phyloP scores from a whole-genome alignment of 2,888 invertebrate genomes.

The Thysanoteuthis rhombus region DNA sequence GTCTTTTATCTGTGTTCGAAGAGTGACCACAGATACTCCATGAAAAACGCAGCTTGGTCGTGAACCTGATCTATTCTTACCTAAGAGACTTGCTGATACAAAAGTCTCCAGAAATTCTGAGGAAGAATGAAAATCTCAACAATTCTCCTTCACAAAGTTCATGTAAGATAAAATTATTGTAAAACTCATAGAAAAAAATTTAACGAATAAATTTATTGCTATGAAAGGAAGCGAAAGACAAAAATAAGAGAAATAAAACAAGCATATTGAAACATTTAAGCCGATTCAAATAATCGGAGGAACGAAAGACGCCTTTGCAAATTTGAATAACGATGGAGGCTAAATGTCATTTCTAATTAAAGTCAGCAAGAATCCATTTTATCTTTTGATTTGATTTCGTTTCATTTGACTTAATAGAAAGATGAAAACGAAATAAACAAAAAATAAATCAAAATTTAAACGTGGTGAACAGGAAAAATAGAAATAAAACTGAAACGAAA shows the following conservation, averaged over 20 bases:
- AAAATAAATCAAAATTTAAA: too few relatives aligned
- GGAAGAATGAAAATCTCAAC: not conserved
- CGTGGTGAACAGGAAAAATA: not conserved
- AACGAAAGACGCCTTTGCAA: not conserved
- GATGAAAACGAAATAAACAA: not conserved
- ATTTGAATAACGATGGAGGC: not conserved
- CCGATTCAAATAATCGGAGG: not conserved
- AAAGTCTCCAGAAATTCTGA: not conserved
- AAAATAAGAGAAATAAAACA: not conserved
- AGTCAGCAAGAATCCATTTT: not conserved
- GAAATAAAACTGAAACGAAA: too few relatives aligned
- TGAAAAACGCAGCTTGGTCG: too few relatives aligned
- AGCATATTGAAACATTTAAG: not conserved
- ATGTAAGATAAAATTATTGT: too few relatives aligned
- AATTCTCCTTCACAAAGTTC: too few relatives aligned
- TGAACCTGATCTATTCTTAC: too few relatives aligned
- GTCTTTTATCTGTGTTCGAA: too few relatives aligned
- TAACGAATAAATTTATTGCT: not conserved
- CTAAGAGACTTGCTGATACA: too few relatives aligned
- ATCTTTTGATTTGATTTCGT: not conserved
- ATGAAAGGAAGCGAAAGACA: not conserved
- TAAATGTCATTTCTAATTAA: not conserved
- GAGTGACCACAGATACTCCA: too few relatives aligned
- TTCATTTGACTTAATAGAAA: not conserved
- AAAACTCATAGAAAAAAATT: too few relatives aligned